Conservation (phyloP, 2,888 invertebrate genomes). For the Idaea biselata region DNA sequence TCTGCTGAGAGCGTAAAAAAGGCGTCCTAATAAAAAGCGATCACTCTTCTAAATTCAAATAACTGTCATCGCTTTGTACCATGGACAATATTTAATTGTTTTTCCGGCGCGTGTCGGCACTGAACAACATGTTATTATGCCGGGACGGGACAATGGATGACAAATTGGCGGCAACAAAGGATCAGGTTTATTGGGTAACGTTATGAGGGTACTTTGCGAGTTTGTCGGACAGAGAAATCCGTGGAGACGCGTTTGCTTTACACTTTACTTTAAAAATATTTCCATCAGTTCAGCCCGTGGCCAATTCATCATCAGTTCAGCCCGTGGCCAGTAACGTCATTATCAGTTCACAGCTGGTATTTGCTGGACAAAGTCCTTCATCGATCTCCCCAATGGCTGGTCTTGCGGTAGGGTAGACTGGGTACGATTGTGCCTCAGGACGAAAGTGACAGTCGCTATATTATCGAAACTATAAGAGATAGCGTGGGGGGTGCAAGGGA, state of each 20-base stretch:
- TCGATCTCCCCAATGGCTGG: too few species aligned
- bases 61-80: conserved; percentile 33
- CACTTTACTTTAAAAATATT: conserved; percentile 2
- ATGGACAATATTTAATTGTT: conserved; percentile 70
- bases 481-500: too few species aligned
- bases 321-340: too few species aligned
- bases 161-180: conserved; percentile 75
- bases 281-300: too few species aligned
- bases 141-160: conserved; percentile 63
- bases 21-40: conserved; percentile 18
- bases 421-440: too few species aligned
- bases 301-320: too few species aligned
- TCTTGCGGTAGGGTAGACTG: too few species aligned
- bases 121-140: conserved; percentile 55
- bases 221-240: conserved; percentile 36
- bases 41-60: conserved; percentile 30
- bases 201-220: conserved; percentile 72
- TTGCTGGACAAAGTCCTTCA: too few species aligned
- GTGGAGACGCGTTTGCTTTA: conserved; percentile 30
- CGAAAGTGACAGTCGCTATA: too few species aligned
- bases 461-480: too few species aligned
- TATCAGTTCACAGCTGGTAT: too few species aligned
- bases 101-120: conserved; percentile 66
- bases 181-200: conserved; percentile 74
- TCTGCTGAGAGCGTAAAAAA: not conserved